These are phyloP conservation scores for Tonatia bakeri DNA, from an alignment of 2,113 vertebrate genomes.

Conservation along the genomic window DNA sequence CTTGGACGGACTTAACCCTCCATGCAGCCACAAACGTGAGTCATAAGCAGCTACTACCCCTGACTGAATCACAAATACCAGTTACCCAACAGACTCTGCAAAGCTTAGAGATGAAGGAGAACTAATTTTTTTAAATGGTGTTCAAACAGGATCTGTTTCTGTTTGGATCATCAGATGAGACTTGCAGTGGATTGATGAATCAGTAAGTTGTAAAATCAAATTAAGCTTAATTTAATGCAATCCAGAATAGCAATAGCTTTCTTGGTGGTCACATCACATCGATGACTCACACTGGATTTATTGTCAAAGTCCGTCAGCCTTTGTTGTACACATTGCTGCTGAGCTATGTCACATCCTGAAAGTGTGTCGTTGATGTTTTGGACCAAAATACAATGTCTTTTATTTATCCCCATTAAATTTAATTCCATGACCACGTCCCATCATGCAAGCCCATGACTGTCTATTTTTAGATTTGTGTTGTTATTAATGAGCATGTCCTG, in stretches of 20 bases:
- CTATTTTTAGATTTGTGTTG: neutral
- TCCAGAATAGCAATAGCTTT: neutral
- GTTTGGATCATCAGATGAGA: conserved; percentile 1
- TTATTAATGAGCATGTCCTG: neutral
- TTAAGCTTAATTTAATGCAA: neutral
- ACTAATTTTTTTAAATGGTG: neutral
- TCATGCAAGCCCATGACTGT: neutral
- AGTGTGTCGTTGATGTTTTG: neutral
- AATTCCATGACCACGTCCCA: neutral
- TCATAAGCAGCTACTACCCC: neutral
- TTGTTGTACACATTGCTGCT: neutral
- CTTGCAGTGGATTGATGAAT: neutral
- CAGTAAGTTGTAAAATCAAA: neutral
- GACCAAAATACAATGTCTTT: neutral
- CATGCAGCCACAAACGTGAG: neutral
- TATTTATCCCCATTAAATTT: neutral
- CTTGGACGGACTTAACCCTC: neutral
- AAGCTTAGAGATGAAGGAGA: neutral
- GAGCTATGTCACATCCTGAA: conserved; percentile 17
- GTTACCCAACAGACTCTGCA: neutral
- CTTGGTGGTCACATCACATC: neutral
- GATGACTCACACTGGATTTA: neutral
- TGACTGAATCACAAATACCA: neutral
- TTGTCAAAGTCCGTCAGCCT: neutral
- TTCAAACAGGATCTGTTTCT: conserved; percentile 15